These are phyloP conservation scores for Zygogramma bicolorata DNA, from an alignment of 2,888 invertebrate species.

Conservation along the genomic window DNA sequence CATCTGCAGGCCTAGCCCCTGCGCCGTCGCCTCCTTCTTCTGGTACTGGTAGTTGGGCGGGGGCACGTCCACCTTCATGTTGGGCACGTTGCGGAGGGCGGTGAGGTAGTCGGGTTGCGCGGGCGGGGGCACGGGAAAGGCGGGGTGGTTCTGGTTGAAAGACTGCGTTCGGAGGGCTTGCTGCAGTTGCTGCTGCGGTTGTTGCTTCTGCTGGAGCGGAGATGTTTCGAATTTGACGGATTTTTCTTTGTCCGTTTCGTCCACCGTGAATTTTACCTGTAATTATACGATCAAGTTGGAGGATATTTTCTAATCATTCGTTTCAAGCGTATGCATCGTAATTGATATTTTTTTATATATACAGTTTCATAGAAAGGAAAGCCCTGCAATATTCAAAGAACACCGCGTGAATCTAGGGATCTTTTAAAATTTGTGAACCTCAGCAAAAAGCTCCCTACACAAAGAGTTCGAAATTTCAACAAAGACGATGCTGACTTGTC, in stretches of 20 bases:
- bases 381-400: too few relatives aligned
- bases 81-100: conserved; percentile 54
- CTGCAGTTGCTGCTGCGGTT: conserved; percentile 41
- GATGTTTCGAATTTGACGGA: conserved; percentile 52
- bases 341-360: too few relatives aligned
- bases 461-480: too few relatives aligned
- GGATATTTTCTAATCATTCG: too few relatives aligned
- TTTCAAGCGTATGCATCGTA: too few relatives aligned
- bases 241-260: conserved; percentile 59
- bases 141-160: conserved; percentile 55
- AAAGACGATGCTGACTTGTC: too few relatives aligned
- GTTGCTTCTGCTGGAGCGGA: conserved; percentile 29
- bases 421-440: too few relatives aligned
- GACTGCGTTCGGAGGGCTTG: conserved; percentile 50
- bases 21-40: conserved; percentile 37
- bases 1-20: conserved; percentile 38
- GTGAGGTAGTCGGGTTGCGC: conserved; percentile 54
- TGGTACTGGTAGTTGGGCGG: conserved; percentile 46
- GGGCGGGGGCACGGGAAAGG: conserved; percentile 42
- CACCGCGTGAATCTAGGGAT: too few relatives aligned
- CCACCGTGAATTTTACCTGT: conserved; percentile 64
- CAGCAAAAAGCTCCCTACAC: too few relatives aligned
- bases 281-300: conserved; percentile 18
- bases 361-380: too few relatives aligned
- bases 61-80: conserved; percentile 44